A percentile compares a stretch with the other conserved stretches of the same genome.
phyloP scores from a whole-genome alignment of 2,113 vertebrate species.

The Jaculus jaculus region DNA sequence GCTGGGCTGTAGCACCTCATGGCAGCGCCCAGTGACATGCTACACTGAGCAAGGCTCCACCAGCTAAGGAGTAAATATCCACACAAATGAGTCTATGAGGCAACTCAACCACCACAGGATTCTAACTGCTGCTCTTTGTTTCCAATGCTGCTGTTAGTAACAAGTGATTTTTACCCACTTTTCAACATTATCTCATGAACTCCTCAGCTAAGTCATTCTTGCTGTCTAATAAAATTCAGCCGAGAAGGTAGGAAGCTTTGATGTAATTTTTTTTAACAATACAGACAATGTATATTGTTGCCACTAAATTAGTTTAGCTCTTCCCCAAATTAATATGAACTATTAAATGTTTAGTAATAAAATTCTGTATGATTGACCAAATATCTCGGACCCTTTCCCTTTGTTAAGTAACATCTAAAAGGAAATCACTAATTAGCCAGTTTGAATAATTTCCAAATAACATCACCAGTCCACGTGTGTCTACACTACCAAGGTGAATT shows the following conservation, averaged over 20 bases:
- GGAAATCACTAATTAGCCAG: constrained; percentile 79
- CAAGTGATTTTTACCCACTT: constrained; percentile 17
- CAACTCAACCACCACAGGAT: too few relatives aligned
- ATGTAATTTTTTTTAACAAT: constrained; percentile 29
- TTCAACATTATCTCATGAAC: constrained; percentile 31
- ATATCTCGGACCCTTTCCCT: constrained; percentile 58
- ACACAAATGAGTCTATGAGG: too few relatives aligned
- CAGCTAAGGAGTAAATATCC: too few relatives aligned
- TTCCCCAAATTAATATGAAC: constrained; percentile 42
- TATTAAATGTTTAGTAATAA: constrained; percentile 51
- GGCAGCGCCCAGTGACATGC: too few relatives aligned
- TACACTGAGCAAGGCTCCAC: too few relatives aligned
- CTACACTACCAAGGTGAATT: constrained; percentile 80
- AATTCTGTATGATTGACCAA: constrained; percentile 54
- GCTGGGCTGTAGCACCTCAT: too few relatives aligned
- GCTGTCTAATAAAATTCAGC: constrained; percentile 53
- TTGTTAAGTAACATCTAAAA: constrained; percentile 76
- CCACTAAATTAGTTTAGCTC: constrained; percentile 19
- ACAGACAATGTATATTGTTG: constrained; percentile 13
- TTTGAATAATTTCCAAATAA: constrained; percentile 80
- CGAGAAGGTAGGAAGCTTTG: constrained; percentile 14
- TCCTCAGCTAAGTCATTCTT: constrained; percentile 47
- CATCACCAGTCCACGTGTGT: constrained; percentile 74
- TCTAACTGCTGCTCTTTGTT: constrained; percentile 23
- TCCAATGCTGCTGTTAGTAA: neutral